Percentiles rank a stretch among this genome's conserved stretches.
Evolutionary conservation across 2,113 vertebrate species (phyloP).

Genomic region (Ctenodactylus gundi): DNA sequence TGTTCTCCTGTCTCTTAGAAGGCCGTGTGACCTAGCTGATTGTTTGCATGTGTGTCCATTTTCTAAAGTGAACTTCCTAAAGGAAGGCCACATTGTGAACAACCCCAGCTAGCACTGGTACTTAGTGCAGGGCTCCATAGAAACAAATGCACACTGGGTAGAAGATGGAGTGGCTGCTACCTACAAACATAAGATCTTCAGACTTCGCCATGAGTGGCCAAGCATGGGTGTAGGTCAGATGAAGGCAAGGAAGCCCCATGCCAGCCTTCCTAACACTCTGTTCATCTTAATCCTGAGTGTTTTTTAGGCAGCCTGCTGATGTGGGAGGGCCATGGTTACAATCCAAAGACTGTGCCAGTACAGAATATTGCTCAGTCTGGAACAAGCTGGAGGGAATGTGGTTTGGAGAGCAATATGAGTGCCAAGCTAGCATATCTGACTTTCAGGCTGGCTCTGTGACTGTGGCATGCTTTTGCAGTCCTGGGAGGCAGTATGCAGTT

Average conservation of each 20-base stretch:
- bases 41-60: neutral
- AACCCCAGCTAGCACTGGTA: neutral
- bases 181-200: neutral
- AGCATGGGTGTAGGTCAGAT: neutral
- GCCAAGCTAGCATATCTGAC: fast-evolving
- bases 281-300: neutral
- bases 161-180: neutral
- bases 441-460: neutral
- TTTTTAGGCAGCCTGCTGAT: neutral
- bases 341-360: neutral
- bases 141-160: neutral
- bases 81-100: neutral
- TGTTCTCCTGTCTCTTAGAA: neutral
- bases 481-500: too few relatives aligned
- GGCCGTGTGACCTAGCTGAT: neutral
- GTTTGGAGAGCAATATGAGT: neutral
- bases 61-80: neutral
- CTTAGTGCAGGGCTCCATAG: fast-evolving
- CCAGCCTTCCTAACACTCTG: neutral
- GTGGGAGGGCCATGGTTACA: neutral
- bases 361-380: neutral
- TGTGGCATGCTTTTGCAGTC: too few relatives aligned
- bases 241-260: neutral
- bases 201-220: neutral
- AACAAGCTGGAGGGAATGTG: neutral